Percentiles rank a stretch among this genome's conserved stretches.
Evolutionary conservation across 2,888 invertebrate genomes (phyloP).

Genomic region (Calameuta filiformis): DNA sequence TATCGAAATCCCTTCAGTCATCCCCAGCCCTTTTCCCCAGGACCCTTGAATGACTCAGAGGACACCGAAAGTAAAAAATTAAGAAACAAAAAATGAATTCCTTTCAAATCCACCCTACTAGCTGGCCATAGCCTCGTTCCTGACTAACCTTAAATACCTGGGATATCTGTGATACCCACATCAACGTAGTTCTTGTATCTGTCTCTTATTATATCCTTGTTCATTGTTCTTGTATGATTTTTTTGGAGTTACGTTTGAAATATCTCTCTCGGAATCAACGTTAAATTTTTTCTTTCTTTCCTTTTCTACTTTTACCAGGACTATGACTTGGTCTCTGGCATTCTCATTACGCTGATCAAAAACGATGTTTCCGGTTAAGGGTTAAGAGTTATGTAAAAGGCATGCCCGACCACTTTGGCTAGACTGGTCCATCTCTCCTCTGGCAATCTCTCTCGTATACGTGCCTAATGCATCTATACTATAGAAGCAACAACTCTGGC

Average conservation of each 20-base stretch:
- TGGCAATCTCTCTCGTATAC: not conserved
- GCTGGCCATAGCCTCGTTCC: not conserved
- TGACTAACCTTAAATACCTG: not conserved
- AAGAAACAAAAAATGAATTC: not conserved
- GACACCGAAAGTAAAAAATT: not conserved
- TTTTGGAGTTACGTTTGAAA: not conserved
- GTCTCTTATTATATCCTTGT: not conserved
- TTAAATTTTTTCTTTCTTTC: not conserved
- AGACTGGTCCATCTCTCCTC: conserved; percentile 14
- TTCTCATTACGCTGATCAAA: not conserved
- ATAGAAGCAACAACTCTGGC: not conserved
- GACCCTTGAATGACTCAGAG: not conserved
- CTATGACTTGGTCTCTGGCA: not conserved
- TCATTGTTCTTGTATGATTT: not conserved
- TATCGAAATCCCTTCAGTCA: conserved; percentile 35
- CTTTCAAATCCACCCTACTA: not conserved
- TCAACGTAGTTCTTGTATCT: not conserved
- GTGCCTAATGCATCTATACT: not conserved
- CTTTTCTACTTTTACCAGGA: not conserved
- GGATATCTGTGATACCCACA: not conserved
- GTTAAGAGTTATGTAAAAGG: conserved; percentile 37
- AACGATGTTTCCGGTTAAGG: conserved; percentile 7
- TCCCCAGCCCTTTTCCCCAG: not conserved
- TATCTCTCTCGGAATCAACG: not conserved
- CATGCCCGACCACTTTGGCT: conserved; percentile 27